These are phyloP conservation scores for Syrista parreyssii DNA, from an alignment of 2,888 invertebrate species.

Conservation along the genomic window DNA sequence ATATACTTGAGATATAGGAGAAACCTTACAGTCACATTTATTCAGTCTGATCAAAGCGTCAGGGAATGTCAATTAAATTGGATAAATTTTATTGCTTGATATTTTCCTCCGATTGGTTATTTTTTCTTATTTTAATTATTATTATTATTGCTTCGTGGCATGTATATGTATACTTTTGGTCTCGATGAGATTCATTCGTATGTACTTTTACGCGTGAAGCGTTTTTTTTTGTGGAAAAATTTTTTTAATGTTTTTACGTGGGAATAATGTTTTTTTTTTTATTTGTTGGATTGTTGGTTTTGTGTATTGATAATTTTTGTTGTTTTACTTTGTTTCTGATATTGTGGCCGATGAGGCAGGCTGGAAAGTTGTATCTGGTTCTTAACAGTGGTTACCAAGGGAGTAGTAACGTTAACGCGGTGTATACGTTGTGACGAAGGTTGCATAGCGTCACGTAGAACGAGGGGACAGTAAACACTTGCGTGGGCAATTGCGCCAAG, in stretches of 20 bases:
- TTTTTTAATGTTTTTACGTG: not conserved
- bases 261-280: not conserved
- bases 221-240: not conserved
- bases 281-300: not conserved
- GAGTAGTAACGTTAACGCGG: not conserved
- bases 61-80: not conserved
- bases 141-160: not conserved
- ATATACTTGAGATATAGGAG: not conserved
- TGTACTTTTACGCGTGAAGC: not conserved
- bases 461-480: conserved; percentile 64
- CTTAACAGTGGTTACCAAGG: not conserved
- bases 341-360: not conserved
- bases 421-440: conserved; percentile 36
- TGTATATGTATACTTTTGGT: not conserved
- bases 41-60: not conserved
- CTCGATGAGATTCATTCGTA: not conserved
- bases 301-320: not conserved
- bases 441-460: conserved; percentile 62
- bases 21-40: not conserved
- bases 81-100: not conserved
- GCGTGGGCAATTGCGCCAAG: conserved; percentile 62
- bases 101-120: not conserved
- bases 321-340: not conserved
- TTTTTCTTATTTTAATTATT: not conserved
- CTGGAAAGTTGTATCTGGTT: not conserved